Base-by-base conservation (phyloP, 2,113 vertebrate genomes). In the Ahaetulla prasina region DNA sequence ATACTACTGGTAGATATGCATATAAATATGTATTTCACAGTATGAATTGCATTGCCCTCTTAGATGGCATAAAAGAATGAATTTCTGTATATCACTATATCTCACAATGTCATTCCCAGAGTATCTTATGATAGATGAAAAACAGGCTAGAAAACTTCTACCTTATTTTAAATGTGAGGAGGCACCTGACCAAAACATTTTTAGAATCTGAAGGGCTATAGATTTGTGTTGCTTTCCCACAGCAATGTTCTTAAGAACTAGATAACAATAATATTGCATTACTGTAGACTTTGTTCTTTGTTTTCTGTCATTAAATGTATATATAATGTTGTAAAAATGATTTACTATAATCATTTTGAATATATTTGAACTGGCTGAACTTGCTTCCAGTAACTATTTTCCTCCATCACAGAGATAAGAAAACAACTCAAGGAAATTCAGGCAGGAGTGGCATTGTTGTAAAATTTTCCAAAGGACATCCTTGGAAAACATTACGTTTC, bases 301-400 rank as follows among this genome's bases (percentile, higher is more conserved):
- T 92, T 94, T 93, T 94, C 93, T 92, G 90, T 91, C 0, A 0
- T 16, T 88, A 96, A 97, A 95, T 63, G 54, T 90, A n/a, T 93
- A 92, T 89, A 91, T 25, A 87, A 91, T 91, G 94, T 95, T 96
- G 95, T 96, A 96, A 97, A 97, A 97, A 93, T 90, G 94, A 68
- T 45, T 96, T 96, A 96, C 94, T 94, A 94, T 95, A 96, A 96
- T 95, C 95, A 95, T 95, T 95, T 68, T 55, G 93, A 93, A 95
- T 45, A 30, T 96, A 94, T 96, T 96, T 97, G 96, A 97, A 96
- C 94, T 95, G 94, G 93, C 94, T 93, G 95, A 95, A 94, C 93
- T 95, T 94, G 94, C 91, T 43, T 86, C 54, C 47, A 63, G 45
- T 86, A 93, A 96, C 95, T 95, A 95, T 96, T 96, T 94, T 95